phyloP scores from a whole-genome alignment of 64 coral and sea anemone genomes.

The Orbicella faveolata region DNA sequence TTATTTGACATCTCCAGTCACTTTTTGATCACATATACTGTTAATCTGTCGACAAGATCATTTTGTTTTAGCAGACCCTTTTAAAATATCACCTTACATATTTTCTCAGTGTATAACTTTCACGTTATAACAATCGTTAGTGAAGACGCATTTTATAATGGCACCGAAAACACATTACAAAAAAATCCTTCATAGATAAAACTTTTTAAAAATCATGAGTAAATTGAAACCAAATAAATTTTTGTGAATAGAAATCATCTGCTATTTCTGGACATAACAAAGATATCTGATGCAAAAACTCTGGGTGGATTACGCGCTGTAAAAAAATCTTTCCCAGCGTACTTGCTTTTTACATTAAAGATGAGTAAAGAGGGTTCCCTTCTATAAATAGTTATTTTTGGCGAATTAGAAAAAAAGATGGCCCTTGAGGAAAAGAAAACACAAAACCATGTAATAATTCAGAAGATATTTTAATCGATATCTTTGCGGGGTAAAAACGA shows the following conservation, averaged over 20 bases:
- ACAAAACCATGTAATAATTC: slow-evolving; percentile 35
- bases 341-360: slow-evolving; percentile 32
- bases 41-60: slow-evolving; percentile 23
- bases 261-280: background rate
- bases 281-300: slow-evolving; percentile 11
- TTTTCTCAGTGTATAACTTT: background rate
- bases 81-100: slow-evolving; percentile 7
- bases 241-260: background rate
- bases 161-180: background rate
- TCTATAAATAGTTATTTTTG: slow-evolving; percentile 53
- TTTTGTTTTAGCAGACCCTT: background rate
- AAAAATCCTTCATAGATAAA: background rate
- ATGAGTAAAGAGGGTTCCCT: slow-evolving; percentile 25
- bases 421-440: slow-evolving; percentile 51
- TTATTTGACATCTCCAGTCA: background rate
- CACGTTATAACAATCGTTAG: slow-evolving; percentile 4
- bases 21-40: background rate
- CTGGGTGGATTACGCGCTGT: background rate
- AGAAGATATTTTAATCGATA: slow-evolving; percentile 42
- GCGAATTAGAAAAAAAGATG: slow-evolving; percentile 56
- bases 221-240: background rate
- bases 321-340: slow-evolving; percentile 8
- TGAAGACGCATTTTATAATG: background rate
- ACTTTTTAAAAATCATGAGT: background rate
- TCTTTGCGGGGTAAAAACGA: slow-evolving; percentile 29